These are phyloP conservation scores for Thunnus thynnus DNA, from an alignment of 2,113 vertebrate species.

Conservation along the genomic window DNA sequence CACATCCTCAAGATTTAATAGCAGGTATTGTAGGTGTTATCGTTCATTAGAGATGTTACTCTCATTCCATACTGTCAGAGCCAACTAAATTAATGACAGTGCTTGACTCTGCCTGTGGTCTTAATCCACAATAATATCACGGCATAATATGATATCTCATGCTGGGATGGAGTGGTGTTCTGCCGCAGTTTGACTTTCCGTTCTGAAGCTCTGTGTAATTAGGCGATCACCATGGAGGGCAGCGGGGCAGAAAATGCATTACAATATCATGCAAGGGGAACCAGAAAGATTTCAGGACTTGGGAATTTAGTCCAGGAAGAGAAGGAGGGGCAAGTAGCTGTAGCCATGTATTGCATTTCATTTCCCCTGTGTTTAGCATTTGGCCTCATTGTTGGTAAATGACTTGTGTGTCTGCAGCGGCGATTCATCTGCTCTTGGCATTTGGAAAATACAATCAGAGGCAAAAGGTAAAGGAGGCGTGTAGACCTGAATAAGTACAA, in stretches of 20 bases:
- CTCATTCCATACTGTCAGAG: conserved; percentile 49
- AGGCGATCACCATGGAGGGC: conserved; percentile 34
- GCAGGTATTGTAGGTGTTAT: conserved; percentile 57
- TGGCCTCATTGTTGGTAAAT: conserved; percentile 76
- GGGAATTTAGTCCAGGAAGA: conserved; percentile 9
- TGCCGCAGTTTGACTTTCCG: conserved; percentile 23
- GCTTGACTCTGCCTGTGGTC: conserved; percentile 51
- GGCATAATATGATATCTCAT: conserved; percentile 43
- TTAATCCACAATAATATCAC: conserved; percentile 48
- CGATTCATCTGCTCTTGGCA: conserved; percentile 77
- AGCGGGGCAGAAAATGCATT: conserved; percentile 43
- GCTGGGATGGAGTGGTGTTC: conserved; percentile 38
- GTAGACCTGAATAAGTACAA: conserved; percentile 73
- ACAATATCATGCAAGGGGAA: conserved; percentile 22
- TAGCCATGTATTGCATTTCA: conserved; percentile 38
- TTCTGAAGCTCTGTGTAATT: conserved; percentile 60
- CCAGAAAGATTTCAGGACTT: conserved; percentile 35
- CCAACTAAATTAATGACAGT: conserved; percentile 51
- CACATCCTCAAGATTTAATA: conserved; percentile 54
- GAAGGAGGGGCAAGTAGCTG: background rate
- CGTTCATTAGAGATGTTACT: conserved; percentile 58
- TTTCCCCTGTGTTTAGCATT: conserved; percentile 63
- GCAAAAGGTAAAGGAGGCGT: conserved; percentile 72
- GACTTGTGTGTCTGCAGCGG: conserved; percentile 68
- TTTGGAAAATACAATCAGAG: conserved; percentile 83